Conservation (phyloP, 1,140 invertebrate species). For the Hyles euphorbiae region DNA sequence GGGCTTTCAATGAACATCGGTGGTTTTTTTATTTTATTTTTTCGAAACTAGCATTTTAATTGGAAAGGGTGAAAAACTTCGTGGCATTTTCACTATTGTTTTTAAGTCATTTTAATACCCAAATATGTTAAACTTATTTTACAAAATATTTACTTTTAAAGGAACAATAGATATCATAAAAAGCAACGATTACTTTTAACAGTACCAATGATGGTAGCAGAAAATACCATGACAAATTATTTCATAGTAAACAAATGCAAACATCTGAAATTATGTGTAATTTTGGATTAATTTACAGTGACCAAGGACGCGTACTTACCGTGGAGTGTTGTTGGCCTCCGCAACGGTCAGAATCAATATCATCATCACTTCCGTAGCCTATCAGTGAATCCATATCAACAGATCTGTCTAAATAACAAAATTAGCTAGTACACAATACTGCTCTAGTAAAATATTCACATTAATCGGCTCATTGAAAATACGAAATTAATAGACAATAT, state of each 20-base stretch:
- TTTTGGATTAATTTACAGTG: conserved; percentile 4
- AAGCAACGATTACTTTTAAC: too few species aligned
- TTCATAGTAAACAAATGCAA: background rate
- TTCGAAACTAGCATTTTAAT: too few species aligned
- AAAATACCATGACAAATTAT: too few species aligned
- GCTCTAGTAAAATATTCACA: background rate
- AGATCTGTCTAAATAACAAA: conserved; percentile 1
- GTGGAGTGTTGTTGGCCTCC: conserved; percentile 30
- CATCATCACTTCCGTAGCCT: conserved; percentile 80
- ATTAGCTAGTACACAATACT: background rate
- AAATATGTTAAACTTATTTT: too few species aligned
- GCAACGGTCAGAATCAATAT: conserved; percentile 69
- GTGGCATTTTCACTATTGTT: too few species aligned
- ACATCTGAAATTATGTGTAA: conserved; percentile 2
- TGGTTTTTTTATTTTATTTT: too few species aligned
- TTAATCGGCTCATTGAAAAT: background rate
- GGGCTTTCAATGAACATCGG: too few species aligned
- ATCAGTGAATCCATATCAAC: conserved; percentile 76
- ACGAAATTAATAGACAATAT: conserved; percentile 8
- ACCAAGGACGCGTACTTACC: conserved; percentile 37
- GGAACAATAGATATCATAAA: too few species aligned
- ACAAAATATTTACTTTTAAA: too few species aligned
- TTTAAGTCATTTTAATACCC: too few species aligned
- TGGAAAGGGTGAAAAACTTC: too few species aligned
- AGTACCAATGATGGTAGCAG: too few species aligned